phyloP scores from a whole-genome alignment of 2,888 invertebrate species.

The Deilephila elpenor region DNA sequence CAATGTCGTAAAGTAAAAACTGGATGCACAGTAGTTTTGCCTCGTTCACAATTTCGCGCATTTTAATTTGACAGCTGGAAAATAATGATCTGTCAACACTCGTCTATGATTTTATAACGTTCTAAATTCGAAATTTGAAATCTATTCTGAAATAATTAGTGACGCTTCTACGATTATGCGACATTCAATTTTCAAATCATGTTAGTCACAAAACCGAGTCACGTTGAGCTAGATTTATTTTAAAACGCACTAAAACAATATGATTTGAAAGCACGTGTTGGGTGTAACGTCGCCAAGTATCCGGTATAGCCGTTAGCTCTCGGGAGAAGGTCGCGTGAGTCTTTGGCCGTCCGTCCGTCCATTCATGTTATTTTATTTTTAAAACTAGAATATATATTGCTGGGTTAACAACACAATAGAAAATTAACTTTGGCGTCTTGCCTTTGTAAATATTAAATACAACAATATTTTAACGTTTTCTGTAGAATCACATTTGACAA shows the following conservation, averaged over 20 bases:
- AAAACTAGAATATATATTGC: conserved; percentile 36
- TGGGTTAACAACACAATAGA: conserved; percentile 36
- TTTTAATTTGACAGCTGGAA: too few species aligned
- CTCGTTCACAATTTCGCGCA: too few species aligned
- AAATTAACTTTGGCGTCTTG: conserved; percentile 33
- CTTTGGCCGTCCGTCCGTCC: conserved; percentile 49
- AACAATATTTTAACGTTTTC: not conserved
- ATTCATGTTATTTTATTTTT: conserved; percentile 57
- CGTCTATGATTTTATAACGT: not conserved
- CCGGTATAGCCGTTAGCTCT: conserved; percentile 15
- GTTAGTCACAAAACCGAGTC: conserved; percentile 21
- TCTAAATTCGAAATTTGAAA: conserved; percentile 12
- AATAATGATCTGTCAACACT: too few species aligned
- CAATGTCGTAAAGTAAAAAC: too few species aligned
- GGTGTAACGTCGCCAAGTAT: conserved; percentile 24
- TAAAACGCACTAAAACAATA: conserved; percentile 23
- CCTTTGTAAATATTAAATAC: conserved; percentile 24
- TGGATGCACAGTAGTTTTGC: too few species aligned
- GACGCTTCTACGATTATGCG: conserved; percentile 11
- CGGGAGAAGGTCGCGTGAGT: conserved; percentile 36
- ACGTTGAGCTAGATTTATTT: conserved; percentile 27
- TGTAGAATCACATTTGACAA: not conserved
- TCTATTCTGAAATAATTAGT: conserved; percentile 6
- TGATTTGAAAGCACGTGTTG: conserved; percentile 29
- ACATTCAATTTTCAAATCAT: conserved; percentile 11